Evolutionary conservation across 2,797 vertebrate species (phyloP), one percentile per base, ranked within the genome.

Genomic region (Nyctalus aviator): DNA sequence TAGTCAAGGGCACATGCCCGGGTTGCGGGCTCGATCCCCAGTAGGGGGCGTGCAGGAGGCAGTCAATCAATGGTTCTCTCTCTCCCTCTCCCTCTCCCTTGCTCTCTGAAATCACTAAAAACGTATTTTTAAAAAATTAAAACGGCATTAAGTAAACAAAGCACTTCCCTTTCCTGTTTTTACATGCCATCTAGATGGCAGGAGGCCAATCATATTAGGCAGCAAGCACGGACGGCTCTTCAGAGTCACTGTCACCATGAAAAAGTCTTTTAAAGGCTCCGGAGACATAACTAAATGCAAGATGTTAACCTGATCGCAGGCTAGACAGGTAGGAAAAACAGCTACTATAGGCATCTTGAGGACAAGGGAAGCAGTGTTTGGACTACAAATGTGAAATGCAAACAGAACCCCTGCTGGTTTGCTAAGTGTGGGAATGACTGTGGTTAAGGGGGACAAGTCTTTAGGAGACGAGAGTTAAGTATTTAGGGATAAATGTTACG

Each of bases 221-320:
- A 88, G 46, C 15, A 3, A 1, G 30, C 27, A 4, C 50, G 17
- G 18, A 50, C 5, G 53, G 48, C 37, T 87, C 46, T 76, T 32
- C 44, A 48, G 76, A 48, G 76, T 95, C 89, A 96, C 86, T 71
- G 95, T 96, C 91, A 96, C 50, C 6, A 10, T 8, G 1, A 15
- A 83, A 71, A 71, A 21, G 25, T 32, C 15, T 48, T 79, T 44
- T 44, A 13, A 48, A 89, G 41, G 27, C 59, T 30, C 10, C 85
- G 72, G 17, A 44, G 71, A 66, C 4, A 18, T 20, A 50, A 87
- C 41, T 84, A 44, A 44, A 10, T 10, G 10, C 27, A 73, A 50
- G 69, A 25, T 50, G 2, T 53, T 75, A 86, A 79, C 72, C 83
- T 75, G 27, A 87, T 27, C 23, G 72, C 41, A 91, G 53, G 17